Evolutionary conservation across 2,797 vertebrate genomes (phyloP), one percentile per base, ranked within the genome.

Genomic region (Karalla daura): DNA sequence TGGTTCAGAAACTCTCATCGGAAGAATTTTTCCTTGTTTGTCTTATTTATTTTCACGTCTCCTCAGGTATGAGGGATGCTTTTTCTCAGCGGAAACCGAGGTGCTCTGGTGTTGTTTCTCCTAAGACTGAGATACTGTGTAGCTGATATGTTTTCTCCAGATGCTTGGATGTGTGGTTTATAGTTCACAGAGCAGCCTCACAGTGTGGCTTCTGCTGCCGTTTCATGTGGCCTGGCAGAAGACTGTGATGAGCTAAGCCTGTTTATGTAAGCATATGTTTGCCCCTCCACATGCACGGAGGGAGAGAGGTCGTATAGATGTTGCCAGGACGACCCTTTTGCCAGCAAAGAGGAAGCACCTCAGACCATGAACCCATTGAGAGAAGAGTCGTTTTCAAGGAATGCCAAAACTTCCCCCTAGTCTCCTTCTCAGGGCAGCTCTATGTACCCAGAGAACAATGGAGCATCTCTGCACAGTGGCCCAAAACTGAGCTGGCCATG

Each of bases 391-490:
- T 76, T 84, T 88, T 83, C 56, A 69, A 77, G 68, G 78, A 90
- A 87, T 90, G 79, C 77, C 70, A 79, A 81, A 77, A 55, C 63
- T 35, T 76, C 78, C 80, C 52, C 58, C 35, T 30, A 49, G 43
- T 36, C 62, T 63, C 63, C 36, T 55, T 75, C 74, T 83, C 28
- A 72, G 77, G 54, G 66, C 50, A 66, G 25, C 76, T 64, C 63
- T 63, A 58, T 83, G 67, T 63, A 78, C 70, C 66, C 56, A 65
- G 47, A 74, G 85, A 89, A 92, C 85, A 92, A 92, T 78, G 65
- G 41, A 49, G 69, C 77, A 52, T 80, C 65, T 17, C 66, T 83
- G 54, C 75, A 45, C 63, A 33, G 41, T 10, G 63, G 65, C 64
- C 66, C 64, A 39, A 83, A 74, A 81, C 41, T 27, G 30, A 56